Percentiles rank a stretch among this genome's conserved stretches.
phyloP scores from a whole-genome alignment of 2,888 invertebrate species.

The Heteromyza rotundicornis region DNA sequence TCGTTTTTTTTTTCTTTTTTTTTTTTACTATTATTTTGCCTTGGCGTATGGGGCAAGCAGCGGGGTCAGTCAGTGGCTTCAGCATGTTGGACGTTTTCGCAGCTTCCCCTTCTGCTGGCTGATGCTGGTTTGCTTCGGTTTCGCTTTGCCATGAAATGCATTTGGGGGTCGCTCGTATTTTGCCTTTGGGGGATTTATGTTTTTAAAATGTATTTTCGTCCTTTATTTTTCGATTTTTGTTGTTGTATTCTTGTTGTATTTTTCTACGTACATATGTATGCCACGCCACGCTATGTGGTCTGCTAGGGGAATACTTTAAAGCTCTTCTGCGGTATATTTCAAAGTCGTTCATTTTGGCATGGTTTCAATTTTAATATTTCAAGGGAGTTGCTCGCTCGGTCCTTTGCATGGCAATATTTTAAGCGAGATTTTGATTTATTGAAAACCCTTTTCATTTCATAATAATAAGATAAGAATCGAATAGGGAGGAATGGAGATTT shows the following conservation, averaged over 20 bases:
- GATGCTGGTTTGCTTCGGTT: too few relatives aligned
- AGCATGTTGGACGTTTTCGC: slow-evolving; percentile 3
- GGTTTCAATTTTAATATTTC: neutral
- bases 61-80: slow-evolving; percentile 17
- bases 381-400: too few relatives aligned
- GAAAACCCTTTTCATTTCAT: too few relatives aligned
- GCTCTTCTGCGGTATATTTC: slow-evolving; percentile 11
- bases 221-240: slow-evolving; percentile 4
- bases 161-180: neutral
- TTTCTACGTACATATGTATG: slow-evolving; percentile 2
- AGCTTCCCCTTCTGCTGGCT: neutral
- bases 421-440: too few relatives aligned
- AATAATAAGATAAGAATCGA: too few relatives aligned
- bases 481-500: too few relatives aligned
- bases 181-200: neutral
- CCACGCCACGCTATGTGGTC: slow-evolving; percentile 27
- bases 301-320: slow-evolving; percentile 1
- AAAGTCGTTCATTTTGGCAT: slow-evolving; percentile 9
- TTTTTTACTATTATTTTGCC: neutral
- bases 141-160: neutral
- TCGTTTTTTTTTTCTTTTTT: too few relatives aligned
- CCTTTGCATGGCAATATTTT: too few relatives aligned
- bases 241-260: neutral
- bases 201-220: slow-evolving; percentile 2
- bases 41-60: neutral